phyloP scores from a whole-genome alignment of 2,113 vertebrate species.

The Ochotona princeps region DNA sequence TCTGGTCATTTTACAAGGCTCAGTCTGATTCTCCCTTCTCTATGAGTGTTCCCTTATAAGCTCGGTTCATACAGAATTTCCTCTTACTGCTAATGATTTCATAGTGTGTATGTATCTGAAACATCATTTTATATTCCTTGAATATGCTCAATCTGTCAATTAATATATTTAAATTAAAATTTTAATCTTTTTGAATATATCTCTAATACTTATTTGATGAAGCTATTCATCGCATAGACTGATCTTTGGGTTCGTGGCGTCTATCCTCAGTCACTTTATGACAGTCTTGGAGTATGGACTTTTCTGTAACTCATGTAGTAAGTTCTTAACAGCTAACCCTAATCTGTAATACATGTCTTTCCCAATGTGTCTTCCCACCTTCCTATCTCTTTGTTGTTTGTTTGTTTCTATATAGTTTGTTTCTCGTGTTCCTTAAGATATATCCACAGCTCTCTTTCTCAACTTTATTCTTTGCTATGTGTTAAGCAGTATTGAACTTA shows the following conservation, averaged over 20 bases:
- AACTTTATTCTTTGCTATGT: not conserved
- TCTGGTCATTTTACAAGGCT: not conserved
- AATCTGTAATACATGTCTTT: not conserved
- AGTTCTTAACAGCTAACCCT: not conserved
- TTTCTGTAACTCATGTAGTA: not conserved
- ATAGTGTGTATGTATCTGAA: not conserved
- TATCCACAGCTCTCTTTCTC: not conserved
- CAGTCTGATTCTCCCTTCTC: not conserved
- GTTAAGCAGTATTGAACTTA: not conserved
- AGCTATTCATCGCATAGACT: not conserved
- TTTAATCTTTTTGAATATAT: not conserved
- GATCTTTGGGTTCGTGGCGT: not conserved
- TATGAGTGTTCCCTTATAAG: not conserved
- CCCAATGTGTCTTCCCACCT: not conserved
- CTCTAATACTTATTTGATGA: not conserved
- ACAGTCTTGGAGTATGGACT: not conserved
- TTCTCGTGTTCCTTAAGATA: not conserved
- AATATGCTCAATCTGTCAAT: not conserved
- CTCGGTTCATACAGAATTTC: not conserved
- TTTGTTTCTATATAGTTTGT: too few relatives aligned
- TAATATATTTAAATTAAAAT: not conserved
- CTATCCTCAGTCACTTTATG: not conserved
- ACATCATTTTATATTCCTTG: not conserved
- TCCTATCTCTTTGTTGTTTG: too few relatives aligned
- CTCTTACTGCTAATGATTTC: not conserved